Evolutionary conservation across 2,888 invertebrate genomes (phyloP).

Genomic region (Drosophila macrothrix): DNA sequence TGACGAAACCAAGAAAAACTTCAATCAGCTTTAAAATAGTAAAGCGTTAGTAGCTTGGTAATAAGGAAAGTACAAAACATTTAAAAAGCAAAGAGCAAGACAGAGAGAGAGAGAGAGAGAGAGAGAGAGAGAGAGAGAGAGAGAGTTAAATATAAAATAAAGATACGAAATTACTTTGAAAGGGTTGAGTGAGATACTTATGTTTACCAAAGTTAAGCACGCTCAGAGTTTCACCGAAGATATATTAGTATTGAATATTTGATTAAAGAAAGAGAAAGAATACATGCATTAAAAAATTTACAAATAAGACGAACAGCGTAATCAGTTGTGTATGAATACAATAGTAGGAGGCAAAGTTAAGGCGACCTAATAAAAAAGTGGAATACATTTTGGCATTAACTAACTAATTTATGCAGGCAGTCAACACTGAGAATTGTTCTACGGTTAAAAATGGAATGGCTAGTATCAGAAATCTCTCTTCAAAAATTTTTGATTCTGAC

Average conservation of each 20-base stretch:
- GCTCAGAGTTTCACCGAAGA: not conserved
- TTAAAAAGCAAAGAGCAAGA: not conserved
- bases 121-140: no score
- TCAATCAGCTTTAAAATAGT: not conserved
- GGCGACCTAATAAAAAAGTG: no score
- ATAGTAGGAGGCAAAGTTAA: no score
- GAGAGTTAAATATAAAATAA: not conserved
- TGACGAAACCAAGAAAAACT: not conserved
- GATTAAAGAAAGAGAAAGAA: not conserved
- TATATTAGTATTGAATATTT: not conserved
- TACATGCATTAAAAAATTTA: no score
- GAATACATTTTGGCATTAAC: no score
- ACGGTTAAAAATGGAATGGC: no score
- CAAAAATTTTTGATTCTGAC: not conserved
- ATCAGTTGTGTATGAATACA: no score
- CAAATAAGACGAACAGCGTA: no score
- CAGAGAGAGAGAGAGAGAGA: not conserved
- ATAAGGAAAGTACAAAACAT: no score
- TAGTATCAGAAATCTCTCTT: not conserved
- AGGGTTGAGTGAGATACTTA: not conserved
- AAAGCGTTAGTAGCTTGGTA: no score
- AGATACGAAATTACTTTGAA: not conserved
- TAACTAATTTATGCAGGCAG: no score
- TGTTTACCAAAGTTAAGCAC: not conserved
- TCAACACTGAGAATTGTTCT: no score